A percentile compares a stretch with the other conserved stretches of the same genome.
These are phyloP conservation scores for Phrynocephalus versicolor DNA, from an alignment of 2,113 vertebrate species.

Conservation along the genomic window DNA sequence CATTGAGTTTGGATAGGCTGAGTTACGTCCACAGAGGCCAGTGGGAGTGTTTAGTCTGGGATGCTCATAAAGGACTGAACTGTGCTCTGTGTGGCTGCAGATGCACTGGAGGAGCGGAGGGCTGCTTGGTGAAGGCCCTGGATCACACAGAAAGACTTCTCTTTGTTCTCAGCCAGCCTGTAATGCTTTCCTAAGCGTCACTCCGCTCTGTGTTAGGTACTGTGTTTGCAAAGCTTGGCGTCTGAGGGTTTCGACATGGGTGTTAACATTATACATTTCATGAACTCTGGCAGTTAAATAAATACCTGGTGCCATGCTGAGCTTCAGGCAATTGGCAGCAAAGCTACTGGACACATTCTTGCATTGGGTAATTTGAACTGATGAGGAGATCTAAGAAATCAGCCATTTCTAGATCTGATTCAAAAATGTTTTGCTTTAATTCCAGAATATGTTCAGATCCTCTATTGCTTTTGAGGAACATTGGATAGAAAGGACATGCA, in stretches of 20 bases:
- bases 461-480: background rate
- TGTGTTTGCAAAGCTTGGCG: slow-evolving; percentile 7
- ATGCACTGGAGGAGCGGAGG: slow-evolving; percentile 14
- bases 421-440: background rate
- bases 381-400: background rate
- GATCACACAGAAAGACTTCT: slow-evolving; percentile 28
- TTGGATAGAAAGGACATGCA: background rate
- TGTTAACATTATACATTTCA: slow-evolving; percentile 32
- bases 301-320: slow-evolving; percentile 29
- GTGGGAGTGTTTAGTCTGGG: slow-evolving; percentile 43
- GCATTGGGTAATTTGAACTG: background rate
- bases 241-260: slow-evolving; percentile 36
- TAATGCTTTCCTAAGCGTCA: slow-evolving; percentile 30
- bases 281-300: slow-evolving; percentile 26
- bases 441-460: background rate
- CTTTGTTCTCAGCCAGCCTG: slow-evolving; percentile 32
- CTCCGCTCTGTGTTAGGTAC: slow-evolving; percentile 19
- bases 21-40: slow-evolving; percentile 34
- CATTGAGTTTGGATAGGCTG: slow-evolving; percentile 35
- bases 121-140: slow-evolving; percentile 15
- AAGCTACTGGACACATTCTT: background rate
- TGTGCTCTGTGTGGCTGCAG: slow-evolving; percentile 23
- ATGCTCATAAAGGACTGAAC: slow-evolving; percentile 34
- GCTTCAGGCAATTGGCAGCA: background rate
- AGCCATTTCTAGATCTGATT: background rate